Base-by-base conservation (phyloP, 2,888 invertebrate species). In the Anoncus sp. region DNA sequence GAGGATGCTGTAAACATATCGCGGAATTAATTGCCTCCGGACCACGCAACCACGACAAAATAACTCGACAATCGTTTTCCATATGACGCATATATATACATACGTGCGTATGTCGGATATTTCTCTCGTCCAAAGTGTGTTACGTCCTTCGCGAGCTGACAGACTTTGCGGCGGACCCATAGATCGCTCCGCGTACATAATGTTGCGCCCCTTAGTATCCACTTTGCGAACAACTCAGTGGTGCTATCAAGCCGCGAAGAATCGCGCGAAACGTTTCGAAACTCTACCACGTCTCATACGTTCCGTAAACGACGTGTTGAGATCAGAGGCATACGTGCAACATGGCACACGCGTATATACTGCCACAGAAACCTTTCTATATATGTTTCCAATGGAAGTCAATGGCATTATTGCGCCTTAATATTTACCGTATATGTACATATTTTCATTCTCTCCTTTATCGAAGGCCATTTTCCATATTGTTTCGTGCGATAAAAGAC, bases 321-420 rank as follows among this genome's bases (percentile, higher is more conserved):
- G 31, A 24, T 47, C 40, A 31, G 70, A 51, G 38, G 45, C 59
- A 47, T 49, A 70, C 70, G 59, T 40, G 70, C 27, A 35, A n/a
- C 38, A 24, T 60, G 70, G 18, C 70, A 70, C 70, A 49, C 49
- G 45, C 31, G 24, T n/a, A 4, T 59, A n/a, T n/a, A 49, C 49
- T 38, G 38, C n/a, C 49, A 49, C 70, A 43, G 45, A 72, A 53
- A 55, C 72, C 72, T 72, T 72, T 72, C 72, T 63, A 31, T 20
- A 53, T 51, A n/a, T n/a, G 49, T 55, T 43, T 45, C 20, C 53
- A n/a, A 35, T 55, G 45, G 31, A 63, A 63, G 35, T 71, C 71
- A 71, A 71, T 62, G 53, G 55, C 53, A 55, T 53, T 71, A 40
- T 22, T n/a, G 43, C 12, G 14, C 18, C 22, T 53, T 20, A 16